A percentile compares a stretch with the other conserved stretches of the same genome.
phyloP scores from a whole-genome alignment of 1,140 invertebrate genomes.

The Manduca sexta region DNA sequence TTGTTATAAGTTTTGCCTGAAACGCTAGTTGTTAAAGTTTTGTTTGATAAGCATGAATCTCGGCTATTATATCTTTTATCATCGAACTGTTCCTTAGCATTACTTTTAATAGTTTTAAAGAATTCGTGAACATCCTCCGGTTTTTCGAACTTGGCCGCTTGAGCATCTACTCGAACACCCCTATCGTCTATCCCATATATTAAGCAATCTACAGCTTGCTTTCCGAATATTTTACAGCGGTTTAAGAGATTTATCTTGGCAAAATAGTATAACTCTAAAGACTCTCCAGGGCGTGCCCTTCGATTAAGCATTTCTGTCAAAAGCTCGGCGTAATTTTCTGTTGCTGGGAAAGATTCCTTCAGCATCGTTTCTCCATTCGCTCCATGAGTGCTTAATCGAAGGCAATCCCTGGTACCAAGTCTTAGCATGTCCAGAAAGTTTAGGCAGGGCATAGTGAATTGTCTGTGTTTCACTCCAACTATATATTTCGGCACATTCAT shows the following conservation, averaged over 20 bases:
- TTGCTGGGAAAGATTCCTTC: constrained; percentile 22
- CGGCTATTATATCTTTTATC: too few species aligned
- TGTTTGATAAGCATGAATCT: too few species aligned
- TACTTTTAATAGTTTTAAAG: constrained; percentile 22
- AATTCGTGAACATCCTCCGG: constrained; percentile 23
- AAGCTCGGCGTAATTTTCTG: too few species aligned
- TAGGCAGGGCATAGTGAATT: constrained; percentile 10
- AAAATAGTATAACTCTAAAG: too few species aligned
- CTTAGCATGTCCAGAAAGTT: constrained; percentile 1
- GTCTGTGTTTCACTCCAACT: constrained; percentile 7
- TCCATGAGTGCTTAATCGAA: constrained; percentile 6
- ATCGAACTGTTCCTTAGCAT: background rate
- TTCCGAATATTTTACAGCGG: too few species aligned
- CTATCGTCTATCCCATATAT: constrained; percentile 28
- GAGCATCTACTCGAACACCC: constrained; percentile 18
- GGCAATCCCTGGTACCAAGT: constrained; percentile 7
- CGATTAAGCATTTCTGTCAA: too few species aligned
- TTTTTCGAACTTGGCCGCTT: constrained; percentile 20
- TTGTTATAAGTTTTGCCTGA: too few species aligned
- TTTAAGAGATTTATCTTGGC: too few species aligned
- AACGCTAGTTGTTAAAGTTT: too few species aligned
- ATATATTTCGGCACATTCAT: too few species aligned
- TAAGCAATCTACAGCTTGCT: constrained; percentile 31
- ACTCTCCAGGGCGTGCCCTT: too few species aligned
- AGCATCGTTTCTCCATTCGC: constrained; percentile 7